Base-by-base conservation (phyloP, 2,113 vertebrate species). In the Micronycteris hirsuta region DNA sequence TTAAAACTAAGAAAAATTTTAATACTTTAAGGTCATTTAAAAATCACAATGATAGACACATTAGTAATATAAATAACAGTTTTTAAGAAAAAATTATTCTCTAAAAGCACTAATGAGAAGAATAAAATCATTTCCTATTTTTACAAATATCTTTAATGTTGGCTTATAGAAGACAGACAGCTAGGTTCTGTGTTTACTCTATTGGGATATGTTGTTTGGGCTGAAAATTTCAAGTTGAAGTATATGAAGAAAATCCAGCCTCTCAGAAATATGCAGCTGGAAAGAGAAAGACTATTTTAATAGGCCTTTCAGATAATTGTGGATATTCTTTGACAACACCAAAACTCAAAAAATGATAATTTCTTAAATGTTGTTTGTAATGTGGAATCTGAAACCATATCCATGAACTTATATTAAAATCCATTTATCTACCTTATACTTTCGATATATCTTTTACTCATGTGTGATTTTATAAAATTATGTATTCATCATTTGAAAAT, bases 151-250 rank as follows among this genome's bases (percentile, higher is more conserved):
- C 65, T 89, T 68, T 94, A 89, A 80, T 43, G 15, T 41, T 76
- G 24, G 28, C 33, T 85, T 92, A 92, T 43, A 94, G 52, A 81
- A 68, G 67, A 76, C 4, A 61, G 65, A 76, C 4, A 56, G 13
- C 41, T 65, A 73, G 11, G 68, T 61, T 76, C 56, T 82, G 49
- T 49, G 54, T 94, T 70, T 92, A 85, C 61, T 85, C 41, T 63
- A 52, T 85, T 33, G 19, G 12, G 16, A 87, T 85, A 65, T 13
- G n/a, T 68, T 58, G 15, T 65, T 71, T 89, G 54, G 43, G 54
- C 77, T 93, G n/a, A 92, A 96, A 22, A 92, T 36, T 91, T 95
- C 83, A 85, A 54, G 10, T 76, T 81, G 73, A 94, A 71, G 11
- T 88, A 15, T 89, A 38, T 65, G 45, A 89, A 85, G 47, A 84